Evolutionary conservation across 2,888 invertebrate species (phyloP).

Genomic region (Pseudoips prasinana): DNA sequence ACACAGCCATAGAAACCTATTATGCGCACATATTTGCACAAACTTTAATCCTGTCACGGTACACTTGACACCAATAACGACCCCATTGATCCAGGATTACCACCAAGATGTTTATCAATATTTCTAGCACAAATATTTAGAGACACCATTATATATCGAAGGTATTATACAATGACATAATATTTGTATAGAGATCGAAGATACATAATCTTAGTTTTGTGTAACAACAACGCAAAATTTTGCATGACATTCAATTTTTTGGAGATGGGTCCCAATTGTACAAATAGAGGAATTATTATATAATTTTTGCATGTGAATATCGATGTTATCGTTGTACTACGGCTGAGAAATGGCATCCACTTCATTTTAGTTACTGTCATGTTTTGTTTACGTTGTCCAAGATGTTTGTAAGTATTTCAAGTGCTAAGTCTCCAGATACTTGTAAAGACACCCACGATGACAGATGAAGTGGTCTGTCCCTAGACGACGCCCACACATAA

Average conservation of each 20-base stretch:
- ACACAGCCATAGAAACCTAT: slow-evolving; percentile 22
- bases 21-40: slow-evolving; percentile 60
- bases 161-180: slow-evolving; percentile 65
- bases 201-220: slow-evolving; percentile 55
- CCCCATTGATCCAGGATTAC: slow-evolving; percentile 65
- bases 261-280: too few species aligned
- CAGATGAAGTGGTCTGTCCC: too few species aligned
- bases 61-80: slow-evolving; percentile 75
- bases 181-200: slow-evolving; percentile 63
- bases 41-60: slow-evolving; percentile 73
- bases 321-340: too few species aligned
- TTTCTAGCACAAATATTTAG: slow-evolving; percentile 63
- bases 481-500: too few species aligned
- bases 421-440: slow-evolving; percentile 1
- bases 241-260: slow-evolving; percentile 51
- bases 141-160: slow-evolving; percentile 35
- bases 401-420: neutral
- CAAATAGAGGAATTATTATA: too few species aligned
- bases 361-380: too few species aligned
- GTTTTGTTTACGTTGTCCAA: too few species aligned
- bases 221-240: slow-evolving; percentile 46
- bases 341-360: neutral
- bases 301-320: too few species aligned
- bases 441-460: neutral
- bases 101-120: slow-evolving; percentile 70